These are phyloP conservation scores for Labroides dimidiatus DNA, from an alignment of 2,797 vertebrate species.

Conservation along the genomic window DNA sequence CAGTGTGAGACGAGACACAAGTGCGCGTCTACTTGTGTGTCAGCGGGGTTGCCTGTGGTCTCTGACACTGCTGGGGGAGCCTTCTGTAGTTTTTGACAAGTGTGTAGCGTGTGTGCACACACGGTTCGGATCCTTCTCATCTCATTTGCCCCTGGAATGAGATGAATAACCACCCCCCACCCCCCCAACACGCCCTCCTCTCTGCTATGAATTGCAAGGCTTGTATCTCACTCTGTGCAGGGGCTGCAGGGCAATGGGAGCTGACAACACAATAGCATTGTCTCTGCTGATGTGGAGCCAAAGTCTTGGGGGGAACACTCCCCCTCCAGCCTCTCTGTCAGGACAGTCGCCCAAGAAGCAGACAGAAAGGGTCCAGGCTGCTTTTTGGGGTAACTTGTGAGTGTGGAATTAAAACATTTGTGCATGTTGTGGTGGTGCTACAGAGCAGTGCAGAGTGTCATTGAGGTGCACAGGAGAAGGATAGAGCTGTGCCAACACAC, in stretches of 20 bases:
- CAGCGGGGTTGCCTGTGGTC: constrained; percentile 34
- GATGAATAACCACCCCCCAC: constrained; percentile 51
- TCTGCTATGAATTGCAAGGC: constrained; percentile 66
- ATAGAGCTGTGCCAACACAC: constrained; percentile 64
- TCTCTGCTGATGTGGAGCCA: constrained; percentile 68
- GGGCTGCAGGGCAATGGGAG: constrained; percentile 62
- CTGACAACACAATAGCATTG: constrained; percentile 76
- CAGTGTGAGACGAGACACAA: constrained; percentile 21
- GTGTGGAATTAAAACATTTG: constrained; percentile 46
- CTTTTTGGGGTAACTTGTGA: constrained; percentile 42
- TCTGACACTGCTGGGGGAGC: constrained; percentile 51
- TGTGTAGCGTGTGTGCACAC: constrained; percentile 26
- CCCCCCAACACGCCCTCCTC: constrained; percentile 24
- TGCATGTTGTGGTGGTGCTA: constrained; percentile 37
- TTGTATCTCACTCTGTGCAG: constrained; percentile 68
- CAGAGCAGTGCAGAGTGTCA: constrained; percentile 40
- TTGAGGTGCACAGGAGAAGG: constrained; percentile 45
- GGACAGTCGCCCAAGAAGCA: constrained; percentile 26
- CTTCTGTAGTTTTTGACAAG: constrained; percentile 58
- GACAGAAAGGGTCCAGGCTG: constrained; percentile 21
- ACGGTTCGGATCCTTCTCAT: constrained; percentile 65
- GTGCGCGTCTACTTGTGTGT: constrained; percentile 34
- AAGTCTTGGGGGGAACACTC: constrained; percentile 49
- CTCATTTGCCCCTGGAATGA: constrained; percentile 68
- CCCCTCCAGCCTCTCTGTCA: constrained; percentile 32